A percentile compares a stretch with the other conserved stretches of the same genome.
These are phyloP conservation scores for Cepaea hortensis DNA, from an alignment of 2,888 invertebrate species.

Conservation along the genomic window DNA sequence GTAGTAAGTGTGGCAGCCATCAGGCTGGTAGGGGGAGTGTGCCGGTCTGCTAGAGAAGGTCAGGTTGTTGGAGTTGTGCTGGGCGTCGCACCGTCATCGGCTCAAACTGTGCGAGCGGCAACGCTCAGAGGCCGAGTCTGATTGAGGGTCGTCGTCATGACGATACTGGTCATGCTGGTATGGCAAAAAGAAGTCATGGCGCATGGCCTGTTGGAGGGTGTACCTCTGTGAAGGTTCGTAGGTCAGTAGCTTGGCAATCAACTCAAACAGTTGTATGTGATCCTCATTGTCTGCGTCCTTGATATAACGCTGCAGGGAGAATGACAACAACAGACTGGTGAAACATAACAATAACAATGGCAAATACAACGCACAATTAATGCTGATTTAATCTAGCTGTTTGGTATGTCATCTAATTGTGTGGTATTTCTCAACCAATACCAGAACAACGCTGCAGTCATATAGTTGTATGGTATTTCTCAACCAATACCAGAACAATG, in stretches of 20 bases:
- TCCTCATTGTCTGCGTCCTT: slow-evolving; percentile 88
- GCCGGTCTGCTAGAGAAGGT: not conserved
- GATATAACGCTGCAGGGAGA: slow-evolving; percentile 88
- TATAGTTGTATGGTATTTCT: too few relatives aligned
- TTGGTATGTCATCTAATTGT: too few relatives aligned
- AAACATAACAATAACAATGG: not conserved
- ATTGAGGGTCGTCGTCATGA: slow-evolving; percentile 50
- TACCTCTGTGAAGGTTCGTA: slow-evolving; percentile 95
- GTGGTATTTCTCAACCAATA: too few relatives aligned
- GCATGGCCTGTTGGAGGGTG: slow-evolving; percentile 89
- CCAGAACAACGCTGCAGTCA: too few relatives aligned
- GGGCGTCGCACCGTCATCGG: slow-evolving; percentile 63
- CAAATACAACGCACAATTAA: too few relatives aligned
- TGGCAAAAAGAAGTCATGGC: slow-evolving; percentile 90
- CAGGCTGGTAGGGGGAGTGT: slow-evolving; percentile 9
- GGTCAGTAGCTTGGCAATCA: slow-evolving; percentile 95
- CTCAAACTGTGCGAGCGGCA: slow-evolving; percentile 73
- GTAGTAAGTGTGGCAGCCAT: not conserved
- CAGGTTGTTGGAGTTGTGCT: slow-evolving; percentile 40
- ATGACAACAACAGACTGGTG: not conserved
- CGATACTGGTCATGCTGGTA: slow-evolving; percentile 57
- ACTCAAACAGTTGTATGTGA: slow-evolving; percentile 93
- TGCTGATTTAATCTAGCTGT: too few relatives aligned
- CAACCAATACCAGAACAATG: too few relatives aligned
- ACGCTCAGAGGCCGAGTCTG: slow-evolving; percentile 59